Conservation (phyloP, 2,888 invertebrate species). For the Argyra leucocephala region DNA sequence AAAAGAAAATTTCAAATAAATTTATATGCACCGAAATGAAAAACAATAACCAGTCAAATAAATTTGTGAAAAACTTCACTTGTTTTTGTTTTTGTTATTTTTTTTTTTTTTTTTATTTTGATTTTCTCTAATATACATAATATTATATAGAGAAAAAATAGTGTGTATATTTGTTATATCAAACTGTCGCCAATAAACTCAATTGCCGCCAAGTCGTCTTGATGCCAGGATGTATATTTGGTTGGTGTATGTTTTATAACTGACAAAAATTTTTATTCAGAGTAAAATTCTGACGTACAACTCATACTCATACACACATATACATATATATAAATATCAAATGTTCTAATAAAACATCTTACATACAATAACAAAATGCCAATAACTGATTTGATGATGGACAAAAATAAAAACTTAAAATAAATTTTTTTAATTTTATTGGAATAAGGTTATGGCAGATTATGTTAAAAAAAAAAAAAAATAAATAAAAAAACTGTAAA, state of each 20-base stretch:
- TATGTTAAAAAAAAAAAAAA: too few species aligned
- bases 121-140: not conserved
- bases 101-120: not conserved
- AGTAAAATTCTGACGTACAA: too few species aligned
- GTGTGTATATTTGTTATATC: not conserved
- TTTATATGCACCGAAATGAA: not conserved
- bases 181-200: not conserved
- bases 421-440: too few species aligned
- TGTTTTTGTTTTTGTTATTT: not conserved
- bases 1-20: not conserved
- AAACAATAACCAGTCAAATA: not conserved
- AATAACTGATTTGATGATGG: too few species aligned
- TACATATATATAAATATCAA: too few species aligned
- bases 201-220: conserved; percentile 1
- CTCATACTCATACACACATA: too few species aligned
- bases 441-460: too few species aligned
- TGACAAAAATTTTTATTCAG: not conserved
- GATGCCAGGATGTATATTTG: not conserved
- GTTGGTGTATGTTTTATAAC: not conserved
- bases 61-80: not conserved
- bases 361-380: too few species aligned
- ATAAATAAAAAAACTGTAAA: too few species aligned
- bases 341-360: too few species aligned
- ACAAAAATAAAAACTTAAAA: too few species aligned
- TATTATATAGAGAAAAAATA: not conserved